Base-by-base conservation (phyloP, 2,113 vertebrate species). In the Chionis minor region DNA sequence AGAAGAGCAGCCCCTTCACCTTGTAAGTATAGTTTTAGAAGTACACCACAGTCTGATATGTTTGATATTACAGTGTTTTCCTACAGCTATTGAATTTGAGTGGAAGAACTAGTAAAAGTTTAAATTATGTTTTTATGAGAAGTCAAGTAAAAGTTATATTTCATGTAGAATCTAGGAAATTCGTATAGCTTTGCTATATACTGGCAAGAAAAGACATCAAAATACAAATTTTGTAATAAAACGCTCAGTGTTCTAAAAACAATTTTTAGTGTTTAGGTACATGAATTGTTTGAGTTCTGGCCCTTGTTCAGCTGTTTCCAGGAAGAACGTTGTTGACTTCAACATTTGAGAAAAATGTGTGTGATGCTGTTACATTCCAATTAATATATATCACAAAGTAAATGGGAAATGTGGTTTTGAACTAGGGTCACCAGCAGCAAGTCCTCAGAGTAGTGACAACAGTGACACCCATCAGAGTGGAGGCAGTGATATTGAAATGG, bases 401-500 rank as follows among this genome's bases (percentile, higher is more conserved):
- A 97, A 92, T 75, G 32, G 86, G 38, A 90, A 95, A 71, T 83
- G 28, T 96, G 55, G 12, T 82, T 97, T 97, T 97, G 78, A 93
- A 95, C 84, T 98, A 99, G 99, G 99, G 96, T 99, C 99, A 12
- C 99, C 99, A 32, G 99, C 99, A 7, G 99, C 98, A 73, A 99
- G 99, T 80, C 99, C 99, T 21, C 99, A 99, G 97, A 99, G 99
- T 88, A 99, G 99, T 58, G 99, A 99, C 98, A 99, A 99, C 97
- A 99, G 99, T 61, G 99, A 99, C 98, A 99, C 99, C 4, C 99
- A 99, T 96, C 99, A 99, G 96, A 99, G 99, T 81, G 99, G 99
- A 72, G 99, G 99, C 91, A 99, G 99, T 89, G 99, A 99, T 97
- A 99, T 99, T 97, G 99, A 99, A 98, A 99, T 99, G 99, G 99